Base-by-base conservation (phyloP, 2,888 invertebrate genomes). In the Tricholauxania praeusta region DNA sequence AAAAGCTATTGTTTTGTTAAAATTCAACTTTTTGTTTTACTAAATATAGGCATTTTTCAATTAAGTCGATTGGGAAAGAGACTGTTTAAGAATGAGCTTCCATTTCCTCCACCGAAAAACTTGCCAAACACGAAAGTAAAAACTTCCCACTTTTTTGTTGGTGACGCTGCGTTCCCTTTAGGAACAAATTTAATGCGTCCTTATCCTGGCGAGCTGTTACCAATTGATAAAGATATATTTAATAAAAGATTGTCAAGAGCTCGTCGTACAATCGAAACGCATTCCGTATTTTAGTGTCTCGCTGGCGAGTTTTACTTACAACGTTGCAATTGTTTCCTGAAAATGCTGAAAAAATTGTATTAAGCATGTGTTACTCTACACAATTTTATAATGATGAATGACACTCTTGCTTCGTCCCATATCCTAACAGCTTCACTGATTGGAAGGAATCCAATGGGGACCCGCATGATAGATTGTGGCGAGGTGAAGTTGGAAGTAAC, bases 321-420 rank as follows among this genome's bases (percentile, higher is more conserved):
- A 60, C 72, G 8, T 39, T 78, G 22, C 66, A 77, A 49, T 62
- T 72, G 52, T 62, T 59, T 5, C 75, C 75, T 12, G 70, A 74
- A 64, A 73, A 47, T 65, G 74, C 74, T 47, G 74, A 75, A 65
- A 71, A 48, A 14, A 55, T 77, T 5, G 64, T 73, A n/a, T 15
- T 39, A 74, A 22, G 77, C 75, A 32, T 74, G 74, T 53, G 60
- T 75, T n/a, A 72, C 48, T n/a, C 63, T 75, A 14, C 74, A 77
- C 63, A 77, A 76, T 49, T 67, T 73, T 57, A 12, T 67, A 3
- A 73, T 73, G 19, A 70, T 73, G 8, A 59, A 59, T 19, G 22
- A 59, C 8, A 10, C 22, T 22, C 19, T 3, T 59, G 28, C 15
- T n/a, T n/a, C n/a, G n/a, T n/a, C n/a, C n/a, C n/a, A n/a, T n/a